Percentiles rank a stretch among this genome's conserved stretches.
Conservation (phyloP, 2,797 vertebrate species). For the Amblyraja radiata region DNA sequence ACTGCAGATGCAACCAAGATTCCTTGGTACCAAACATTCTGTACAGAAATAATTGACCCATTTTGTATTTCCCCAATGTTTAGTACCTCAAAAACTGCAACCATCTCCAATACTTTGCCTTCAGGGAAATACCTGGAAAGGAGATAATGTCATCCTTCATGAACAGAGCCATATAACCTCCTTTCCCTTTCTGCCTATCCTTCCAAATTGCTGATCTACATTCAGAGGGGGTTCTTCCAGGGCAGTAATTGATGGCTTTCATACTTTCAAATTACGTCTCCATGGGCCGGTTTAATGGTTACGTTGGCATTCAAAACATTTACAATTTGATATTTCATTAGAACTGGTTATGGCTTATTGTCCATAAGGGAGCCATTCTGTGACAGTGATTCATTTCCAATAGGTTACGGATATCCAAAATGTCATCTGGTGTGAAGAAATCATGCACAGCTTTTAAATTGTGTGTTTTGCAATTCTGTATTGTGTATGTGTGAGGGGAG, state of each 20-base stretch:
- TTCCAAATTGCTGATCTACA: neutral
- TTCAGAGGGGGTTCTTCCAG: neutral
- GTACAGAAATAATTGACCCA: conserved; percentile 60
- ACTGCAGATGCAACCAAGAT: too few species aligned
- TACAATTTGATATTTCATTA: conserved; percentile 31
- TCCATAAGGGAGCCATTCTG: conserved; percentile 23
- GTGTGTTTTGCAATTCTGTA: neutral
- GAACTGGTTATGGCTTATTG: conserved; percentile 19
- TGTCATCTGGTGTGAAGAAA: conserved; percentile 5
- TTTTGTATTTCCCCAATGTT: conserved; percentile 96
- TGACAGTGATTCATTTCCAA: conserved; percentile 23
- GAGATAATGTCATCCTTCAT: too few species aligned
- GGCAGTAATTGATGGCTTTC: conserved; percentile 9
- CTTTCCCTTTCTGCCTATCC: too few species aligned
- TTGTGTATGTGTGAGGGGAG: neutral
- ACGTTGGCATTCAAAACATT: conserved; percentile 23
- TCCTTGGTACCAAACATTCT: too few species aligned
- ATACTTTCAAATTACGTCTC: conserved; percentile 26
- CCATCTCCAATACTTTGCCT: conserved; percentile 88
- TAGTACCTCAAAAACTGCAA: conserved; percentile 88
- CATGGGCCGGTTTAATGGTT: neutral
- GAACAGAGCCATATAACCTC: too few species aligned
- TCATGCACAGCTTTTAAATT: neutral
- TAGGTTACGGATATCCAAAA: conserved; percentile 11
- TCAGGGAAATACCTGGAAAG: conserved; percentile 80